Percentiles rank a stretch among this genome's conserved stretches.
Conservation (phyloP, 2,888 invertebrate genomes). For the Caenorhabditis uteleia region DNA sequence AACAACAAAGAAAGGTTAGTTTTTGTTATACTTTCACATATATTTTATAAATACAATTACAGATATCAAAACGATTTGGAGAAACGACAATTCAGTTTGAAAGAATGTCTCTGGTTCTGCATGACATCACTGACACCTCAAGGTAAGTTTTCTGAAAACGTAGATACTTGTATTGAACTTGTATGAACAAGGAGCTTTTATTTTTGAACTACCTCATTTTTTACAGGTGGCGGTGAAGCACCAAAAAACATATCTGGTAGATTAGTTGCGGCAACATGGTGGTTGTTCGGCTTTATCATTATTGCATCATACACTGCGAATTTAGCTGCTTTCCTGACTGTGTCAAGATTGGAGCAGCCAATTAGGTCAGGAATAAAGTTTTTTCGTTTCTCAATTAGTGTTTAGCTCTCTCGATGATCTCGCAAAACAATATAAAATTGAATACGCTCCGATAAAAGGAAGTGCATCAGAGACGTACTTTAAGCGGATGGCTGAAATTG, state of each 20-base stretch:
- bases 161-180: background rate
- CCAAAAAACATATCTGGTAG: constrained; percentile 94
- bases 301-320: constrained; percentile 98
- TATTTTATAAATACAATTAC: constrained; percentile 9
- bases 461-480: constrained; percentile 92
- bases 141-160: constrained; percentile 69
- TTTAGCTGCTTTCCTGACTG: constrained; percentile 91
- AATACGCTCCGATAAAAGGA: constrained; percentile 88
- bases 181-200: background rate
- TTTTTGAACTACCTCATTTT: background rate
- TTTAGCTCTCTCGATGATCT: constrained; percentile 81
- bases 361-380: constrained; percentile 51
- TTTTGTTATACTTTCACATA: background rate
- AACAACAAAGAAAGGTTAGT: constrained; percentile 76
- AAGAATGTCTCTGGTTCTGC: constrained; percentile 97
- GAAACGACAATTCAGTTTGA: constrained; percentile 89
- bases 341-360: constrained; percentile 72
- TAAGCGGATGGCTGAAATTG: constrained; percentile 92
- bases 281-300: constrained; percentile 97
- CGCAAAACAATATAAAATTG: constrained; percentile 92
- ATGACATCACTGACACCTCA: constrained; percentile 96
- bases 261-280: constrained; percentile 90
- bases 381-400: background rate
- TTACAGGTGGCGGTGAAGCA: constrained; percentile 85
- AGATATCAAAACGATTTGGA: constrained; percentile 76